These are phyloP conservation scores for Pogonomyrmex barbatus DNA, from an alignment of 1,140 invertebrate species.

Conservation along the genomic window DNA sequence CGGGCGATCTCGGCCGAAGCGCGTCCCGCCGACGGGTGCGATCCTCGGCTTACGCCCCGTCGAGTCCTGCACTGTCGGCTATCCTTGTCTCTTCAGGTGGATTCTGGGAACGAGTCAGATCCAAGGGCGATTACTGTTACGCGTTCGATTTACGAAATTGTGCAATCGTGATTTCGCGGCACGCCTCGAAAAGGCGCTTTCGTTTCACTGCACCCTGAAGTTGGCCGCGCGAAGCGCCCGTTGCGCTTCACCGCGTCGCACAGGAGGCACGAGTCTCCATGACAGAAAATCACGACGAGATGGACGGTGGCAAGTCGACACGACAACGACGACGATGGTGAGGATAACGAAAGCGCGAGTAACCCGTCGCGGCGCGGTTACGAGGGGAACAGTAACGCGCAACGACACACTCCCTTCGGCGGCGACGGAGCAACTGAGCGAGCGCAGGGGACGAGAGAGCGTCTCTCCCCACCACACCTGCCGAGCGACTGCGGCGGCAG, in stretches of 20 bases:
- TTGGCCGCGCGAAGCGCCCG: conserved; percentile 38
- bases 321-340: not conserved
- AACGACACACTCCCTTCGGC: conserved; percentile 37
- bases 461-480: conserved; percentile 77
- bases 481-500: conserved; percentile 41
- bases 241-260: conserved; percentile 52
- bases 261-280: conserved; percentile 61
- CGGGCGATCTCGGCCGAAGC: conserved; percentile 24
- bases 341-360: conserved; percentile 30
- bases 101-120: not conserved
- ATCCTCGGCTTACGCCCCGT: conserved; percentile 5
- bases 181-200: not conserved
- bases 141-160: conserved; percentile 27
- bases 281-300: not conserved
- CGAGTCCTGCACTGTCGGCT: conserved; percentile 50
- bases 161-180: conserved; percentile 14
- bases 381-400: conserved; percentile 33
- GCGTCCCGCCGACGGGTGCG: conserved; percentile 42
- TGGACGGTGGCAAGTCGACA: not conserved
- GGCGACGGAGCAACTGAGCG: conserved; percentile 83
- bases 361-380: conserved; percentile 35
- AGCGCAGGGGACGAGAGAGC: conserved; percentile 80
- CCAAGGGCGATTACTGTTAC: not conserved
- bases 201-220: conserved; percentile 43
- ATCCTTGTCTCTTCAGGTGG: not conserved